A percentile compares a stretch with the other conserved stretches of the same genome.
These are phyloP conservation scores for Nymphalis urticae DNA, from an alignment of 2,888 invertebrate genomes.

Conservation along the genomic window DNA sequence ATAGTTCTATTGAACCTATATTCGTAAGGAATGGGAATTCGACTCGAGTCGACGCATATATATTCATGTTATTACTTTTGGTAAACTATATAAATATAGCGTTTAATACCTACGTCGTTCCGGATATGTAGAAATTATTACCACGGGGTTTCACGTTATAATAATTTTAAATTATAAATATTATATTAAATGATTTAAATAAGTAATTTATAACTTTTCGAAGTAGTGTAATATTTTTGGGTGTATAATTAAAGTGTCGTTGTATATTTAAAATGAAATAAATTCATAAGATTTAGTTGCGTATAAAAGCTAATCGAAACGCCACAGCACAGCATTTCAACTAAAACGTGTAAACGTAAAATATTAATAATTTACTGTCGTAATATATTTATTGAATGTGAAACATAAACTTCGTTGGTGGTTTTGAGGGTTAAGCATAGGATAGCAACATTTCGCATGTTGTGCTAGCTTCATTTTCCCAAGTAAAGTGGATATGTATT, in stretches of 20 bases:
- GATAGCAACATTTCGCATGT: background rate
- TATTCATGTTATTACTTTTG: background rate
- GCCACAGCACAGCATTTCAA: conserved; percentile 6
- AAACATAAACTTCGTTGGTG: background rate
- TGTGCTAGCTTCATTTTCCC: background rate
- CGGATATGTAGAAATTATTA: conserved; percentile 16
- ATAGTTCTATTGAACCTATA: conserved; percentile 67
- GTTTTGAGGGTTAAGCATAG: background rate
- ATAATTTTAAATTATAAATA: too few species aligned
- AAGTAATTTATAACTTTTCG: background rate
- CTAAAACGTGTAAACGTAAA: conserved; percentile 3
- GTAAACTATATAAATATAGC: background rate
- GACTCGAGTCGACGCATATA: conserved; percentile 9
- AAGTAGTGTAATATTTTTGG: background rate
- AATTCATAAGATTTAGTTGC: conserved; percentile 26
- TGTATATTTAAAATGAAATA: conserved; percentile 29
- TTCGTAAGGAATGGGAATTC: conserved; percentile 48
- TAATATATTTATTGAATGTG: background rate
- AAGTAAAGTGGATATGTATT: too few species aligned
- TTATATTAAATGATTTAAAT: background rate
- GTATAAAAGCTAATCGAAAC: conserved; percentile 33
- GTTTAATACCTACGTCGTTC: conserved; percentile 1
- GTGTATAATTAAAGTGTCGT: background rate
- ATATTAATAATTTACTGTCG: conserved; percentile 7
- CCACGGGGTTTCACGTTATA: background rate